Evolutionary conservation across 2,113 vertebrate species (phyloP), one percentile per base, ranked within the genome.

Genomic region (Lates calcarifer): DNA sequence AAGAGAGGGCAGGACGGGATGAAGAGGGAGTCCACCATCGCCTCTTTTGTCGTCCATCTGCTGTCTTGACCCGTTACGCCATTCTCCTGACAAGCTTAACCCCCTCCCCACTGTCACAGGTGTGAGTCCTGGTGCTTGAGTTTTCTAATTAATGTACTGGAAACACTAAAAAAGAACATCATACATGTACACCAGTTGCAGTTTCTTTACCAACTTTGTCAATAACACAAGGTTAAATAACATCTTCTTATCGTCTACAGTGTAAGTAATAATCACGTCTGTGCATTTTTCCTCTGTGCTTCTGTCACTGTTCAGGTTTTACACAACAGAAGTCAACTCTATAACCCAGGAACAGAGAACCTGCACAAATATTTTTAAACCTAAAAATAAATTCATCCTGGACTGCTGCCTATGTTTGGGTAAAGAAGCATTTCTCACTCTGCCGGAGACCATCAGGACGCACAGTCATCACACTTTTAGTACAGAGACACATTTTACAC

Each of bases 31-130:
- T 89, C 82, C 89, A 75, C 80, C 82, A 43, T 79, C 86, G 9
- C 61, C 55, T 80, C 89, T 72, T 94, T 91, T 94, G 91, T 93
- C 81, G 74, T 90, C 92, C 92, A 94, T 93, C 92, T 94, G 93
- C 90, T 87, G 86, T 88, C 71, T 88, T 86, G 71, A 79, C 66
- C 79, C 55, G 64, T 81, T 65, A 71, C 26, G 28, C 82, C 43
- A 53, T 81, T 81, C 71, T 79, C 82, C 77, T 81, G 81, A 88
- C 82, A 79, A 80, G 81, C 75, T 89, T 84, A 84, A 61, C 43
- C 61, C 31, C 51, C 35, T 47, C 7, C 39, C 61, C 43, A 70
- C 49, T 70, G 81, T 84, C 77, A 83, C 85, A 92, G 85, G 87
- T 88, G 90, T 84, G 71, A 49, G 58, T 55, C 29, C 65, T 39